Percentiles rank a stretch among this genome's conserved stretches.
These are phyloP conservation scores for Chondrilla cf. caribensis DNA, from an alignment of 37 sponge, comb jelly and placozoan species.

Conservation along the genomic window DNA sequence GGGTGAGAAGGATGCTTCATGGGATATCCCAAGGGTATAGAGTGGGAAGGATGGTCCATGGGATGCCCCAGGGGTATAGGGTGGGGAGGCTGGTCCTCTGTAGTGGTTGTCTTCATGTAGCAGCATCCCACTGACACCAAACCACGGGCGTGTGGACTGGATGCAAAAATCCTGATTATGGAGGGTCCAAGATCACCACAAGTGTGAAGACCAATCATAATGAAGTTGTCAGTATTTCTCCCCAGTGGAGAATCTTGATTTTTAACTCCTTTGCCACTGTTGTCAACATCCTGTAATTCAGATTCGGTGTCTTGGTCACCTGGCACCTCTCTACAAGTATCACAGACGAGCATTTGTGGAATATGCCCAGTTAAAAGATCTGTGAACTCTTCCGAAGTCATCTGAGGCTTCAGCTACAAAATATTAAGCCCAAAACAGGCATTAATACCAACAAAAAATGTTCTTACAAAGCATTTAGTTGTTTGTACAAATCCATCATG, in stretches of 20 bases:
- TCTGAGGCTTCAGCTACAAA: not conserved
- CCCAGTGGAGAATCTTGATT: not conserved
- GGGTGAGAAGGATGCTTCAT: constrained; percentile 30
- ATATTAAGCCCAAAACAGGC: not conserved
- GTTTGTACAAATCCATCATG: too few relatives aligned
- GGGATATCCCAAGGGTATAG: constrained; percentile 37
- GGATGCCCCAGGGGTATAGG: not conserved
- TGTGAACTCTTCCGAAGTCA: not conserved
- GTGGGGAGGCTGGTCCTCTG: not conserved
- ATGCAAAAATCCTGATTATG: constrained; percentile 58
- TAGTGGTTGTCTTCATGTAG: constrained; percentile 71
- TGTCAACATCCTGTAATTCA: too few relatives aligned
- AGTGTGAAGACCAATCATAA: constrained; percentile 74
- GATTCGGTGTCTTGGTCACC: too few relatives aligned
- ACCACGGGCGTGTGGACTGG: constrained; percentile 31
- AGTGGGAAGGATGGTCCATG: not conserved
- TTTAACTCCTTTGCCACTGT: constrained; percentile 21
- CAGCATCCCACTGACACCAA: constrained; percentile 78
- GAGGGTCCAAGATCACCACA: constrained; percentile 76
- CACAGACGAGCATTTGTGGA: too few relatives aligned
- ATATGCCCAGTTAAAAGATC: not conserved
- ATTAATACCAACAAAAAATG: not conserved
- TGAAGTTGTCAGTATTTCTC: not conserved
- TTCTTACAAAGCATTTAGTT: not conserved
- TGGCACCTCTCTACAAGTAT: too few relatives aligned